Evolutionary conservation across 2,888 invertebrate species (phyloP).

Genomic region (Cremastobaeus sp.): DNA sequence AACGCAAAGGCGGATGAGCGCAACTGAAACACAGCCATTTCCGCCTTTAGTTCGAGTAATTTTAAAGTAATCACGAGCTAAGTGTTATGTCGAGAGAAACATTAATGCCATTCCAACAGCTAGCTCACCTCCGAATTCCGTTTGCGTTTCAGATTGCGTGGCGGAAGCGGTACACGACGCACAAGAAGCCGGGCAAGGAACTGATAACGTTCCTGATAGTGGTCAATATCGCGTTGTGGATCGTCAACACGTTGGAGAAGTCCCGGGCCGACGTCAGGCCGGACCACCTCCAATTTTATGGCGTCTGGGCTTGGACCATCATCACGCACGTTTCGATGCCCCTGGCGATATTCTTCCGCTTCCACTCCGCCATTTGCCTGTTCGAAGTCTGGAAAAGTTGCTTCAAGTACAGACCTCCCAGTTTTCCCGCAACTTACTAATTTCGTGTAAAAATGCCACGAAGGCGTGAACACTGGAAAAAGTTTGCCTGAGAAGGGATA

Average conservation of each 20-base stretch:
- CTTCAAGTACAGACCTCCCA: constrained; percentile 84
- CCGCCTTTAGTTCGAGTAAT: constrained; percentile 54
- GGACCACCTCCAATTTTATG: constrained; percentile 89
- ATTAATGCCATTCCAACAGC: constrained; percentile 1
- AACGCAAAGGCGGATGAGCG: constrained; percentile 36
- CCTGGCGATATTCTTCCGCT: constrained; percentile 92
- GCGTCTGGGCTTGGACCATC: constrained; percentile 94
- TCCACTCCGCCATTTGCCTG: constrained; percentile 94
- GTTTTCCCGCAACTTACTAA: constrained; percentile 25
- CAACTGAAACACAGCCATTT: constrained; percentile 50
- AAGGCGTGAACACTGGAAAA: too few relatives aligned
- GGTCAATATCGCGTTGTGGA: constrained; percentile 91
- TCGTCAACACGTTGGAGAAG: constrained; percentile 90
- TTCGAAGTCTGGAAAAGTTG: constrained; percentile 95
- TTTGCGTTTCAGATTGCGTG: constrained; percentile 80
- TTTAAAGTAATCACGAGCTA: constrained; percentile 49
- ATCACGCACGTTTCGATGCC: constrained; percentile 94
- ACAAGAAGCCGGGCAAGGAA: constrained; percentile 90
- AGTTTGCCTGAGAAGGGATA: too few relatives aligned
- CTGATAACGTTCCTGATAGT: constrained; percentile 90
- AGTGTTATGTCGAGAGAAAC: constrained; percentile 28
- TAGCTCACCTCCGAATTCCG: neutral
- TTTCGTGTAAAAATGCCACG: too few relatives aligned
- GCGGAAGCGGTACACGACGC: constrained; percentile 85
- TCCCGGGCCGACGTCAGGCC: constrained; percentile 90